A percentile compares a stretch with the other conserved stretches of the same genome.
Conservation (phyloP, 2,113 vertebrate genomes). For the Crotalus helleri region DNA sequence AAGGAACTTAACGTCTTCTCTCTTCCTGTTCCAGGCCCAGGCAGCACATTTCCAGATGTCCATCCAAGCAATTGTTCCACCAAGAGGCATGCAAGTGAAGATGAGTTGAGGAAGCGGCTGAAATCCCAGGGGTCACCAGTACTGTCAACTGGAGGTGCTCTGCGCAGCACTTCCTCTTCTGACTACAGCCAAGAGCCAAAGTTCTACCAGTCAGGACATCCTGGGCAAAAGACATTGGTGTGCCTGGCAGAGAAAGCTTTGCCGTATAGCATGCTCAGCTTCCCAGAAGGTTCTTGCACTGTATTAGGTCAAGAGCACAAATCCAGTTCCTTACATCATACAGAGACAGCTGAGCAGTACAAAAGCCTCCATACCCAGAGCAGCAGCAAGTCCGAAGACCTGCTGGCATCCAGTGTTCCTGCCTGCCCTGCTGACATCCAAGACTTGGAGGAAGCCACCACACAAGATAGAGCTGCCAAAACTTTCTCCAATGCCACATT, state of each 20-base stretch:
- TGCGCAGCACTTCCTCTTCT: slow-evolving; percentile 73
- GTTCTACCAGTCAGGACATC: slow-evolving; percentile 70
- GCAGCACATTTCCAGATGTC: slow-evolving; percentile 72
- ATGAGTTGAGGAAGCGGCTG: slow-evolving; percentile 78
- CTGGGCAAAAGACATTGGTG: slow-evolving; percentile 60
- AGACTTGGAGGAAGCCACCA: slow-evolving; percentile 53
- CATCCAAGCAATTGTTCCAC: slow-evolving; percentile 76
- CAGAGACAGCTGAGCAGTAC: slow-evolving; percentile 71
- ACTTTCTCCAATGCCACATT: slow-evolving; percentile 66
- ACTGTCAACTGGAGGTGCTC: slow-evolving; percentile 67
- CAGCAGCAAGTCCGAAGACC: slow-evolving; percentile 65
- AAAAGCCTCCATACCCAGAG: slow-evolving; percentile 56
- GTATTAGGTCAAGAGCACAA: slow-evolving; percentile 59
- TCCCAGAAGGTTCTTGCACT: slow-evolving; percentile 72
- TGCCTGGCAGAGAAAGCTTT: slow-evolving; percentile 72
- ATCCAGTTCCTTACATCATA: slow-evolving; percentile 65
- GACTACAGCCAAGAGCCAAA: slow-evolving; percentile 78
- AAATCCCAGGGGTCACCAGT: slow-evolving; percentile 77
- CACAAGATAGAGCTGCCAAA: slow-evolving; percentile 58
- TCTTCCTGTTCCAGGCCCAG: slow-evolving; percentile 58
- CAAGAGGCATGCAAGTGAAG: slow-evolving; percentile 72
- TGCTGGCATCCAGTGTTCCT: slow-evolving; percentile 25
- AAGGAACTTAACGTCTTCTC: slow-evolving; percentile 27
- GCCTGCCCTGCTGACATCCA: slow-evolving; percentile 58
- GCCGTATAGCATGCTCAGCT: slow-evolving; percentile 68